Evolutionary conservation across 2,888 invertebrate genomes (phyloP).

Genomic region (Gastracanthus pulcherrimus): DNA sequence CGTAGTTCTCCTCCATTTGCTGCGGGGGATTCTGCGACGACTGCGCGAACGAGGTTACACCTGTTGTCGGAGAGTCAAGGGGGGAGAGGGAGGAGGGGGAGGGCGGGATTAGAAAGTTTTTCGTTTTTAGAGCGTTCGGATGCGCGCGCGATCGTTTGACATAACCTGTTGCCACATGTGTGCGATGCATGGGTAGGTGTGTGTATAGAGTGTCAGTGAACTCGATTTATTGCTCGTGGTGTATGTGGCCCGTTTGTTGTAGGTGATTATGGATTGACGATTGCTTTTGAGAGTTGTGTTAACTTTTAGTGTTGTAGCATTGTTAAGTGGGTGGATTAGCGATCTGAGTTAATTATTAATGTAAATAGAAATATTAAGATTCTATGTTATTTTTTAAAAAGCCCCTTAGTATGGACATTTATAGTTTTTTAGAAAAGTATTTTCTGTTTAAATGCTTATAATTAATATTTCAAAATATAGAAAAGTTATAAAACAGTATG

Average conservation of each 20-base stretch:
- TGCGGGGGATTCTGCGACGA: slow-evolving; percentile 71
- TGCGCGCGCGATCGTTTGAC: slow-evolving; percentile 25
- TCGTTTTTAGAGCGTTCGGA: background rate
- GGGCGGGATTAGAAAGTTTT: slow-evolving; percentile 22
- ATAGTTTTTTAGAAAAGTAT: no score
- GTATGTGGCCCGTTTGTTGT: background rate
- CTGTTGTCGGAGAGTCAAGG: slow-evolving; percentile 62
- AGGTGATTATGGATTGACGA: background rate
- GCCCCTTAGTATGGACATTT: no score
- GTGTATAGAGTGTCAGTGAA: slow-evolving; percentile 23
- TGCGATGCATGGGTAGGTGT: background rate
- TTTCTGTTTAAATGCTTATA: no score
- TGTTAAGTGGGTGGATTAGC: no score
- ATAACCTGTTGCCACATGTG: slow-evolving; percentile 26
- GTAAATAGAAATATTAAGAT: no score
- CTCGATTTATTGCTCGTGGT: background rate
- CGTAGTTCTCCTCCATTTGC: slow-evolving; percentile 82
- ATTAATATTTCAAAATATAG: no score
- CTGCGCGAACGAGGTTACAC: slow-evolving; percentile 78
- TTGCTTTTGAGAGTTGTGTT: no score
- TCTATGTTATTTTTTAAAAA: no score
- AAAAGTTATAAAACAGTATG: no score
- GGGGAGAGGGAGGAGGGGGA: no score
- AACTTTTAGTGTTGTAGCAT: no score
- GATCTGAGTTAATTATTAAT: no score